Percentiles rank a stretch among this genome's conserved stretches.
Conservation (phyloP, 2,888 invertebrate genomes). For the Sminthurinus aureus region DNA sequence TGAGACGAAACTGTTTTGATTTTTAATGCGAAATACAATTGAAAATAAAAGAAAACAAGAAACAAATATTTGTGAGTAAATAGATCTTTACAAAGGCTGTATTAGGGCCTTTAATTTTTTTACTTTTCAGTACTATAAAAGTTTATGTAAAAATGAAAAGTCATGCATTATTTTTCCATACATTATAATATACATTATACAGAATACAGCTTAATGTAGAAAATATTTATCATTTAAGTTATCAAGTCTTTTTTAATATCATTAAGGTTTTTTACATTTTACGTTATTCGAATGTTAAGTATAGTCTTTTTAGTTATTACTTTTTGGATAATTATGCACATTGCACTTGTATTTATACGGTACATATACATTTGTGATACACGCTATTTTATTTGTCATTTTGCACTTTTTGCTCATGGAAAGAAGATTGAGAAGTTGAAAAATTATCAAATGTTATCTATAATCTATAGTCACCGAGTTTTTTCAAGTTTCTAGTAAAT, state of each 20-base stretch:
- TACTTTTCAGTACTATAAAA: too few relatives aligned
- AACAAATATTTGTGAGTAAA: too few relatives aligned
- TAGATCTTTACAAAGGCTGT: too few relatives aligned
- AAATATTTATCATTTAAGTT: background rate
- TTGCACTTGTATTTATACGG: too few relatives aligned
- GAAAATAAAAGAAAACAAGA: too few relatives aligned
- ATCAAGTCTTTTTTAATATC: background rate
- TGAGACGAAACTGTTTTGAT: too few relatives aligned
- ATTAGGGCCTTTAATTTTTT: too few relatives aligned
- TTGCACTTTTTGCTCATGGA: background rate
- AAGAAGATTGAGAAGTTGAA: background rate
- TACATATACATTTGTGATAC: too few relatives aligned
- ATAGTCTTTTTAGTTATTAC: background rate
- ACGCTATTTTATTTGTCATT: background rate
- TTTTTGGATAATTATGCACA: too few relatives aligned
- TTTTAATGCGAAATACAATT: too few relatives aligned
- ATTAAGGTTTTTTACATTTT: background rate
- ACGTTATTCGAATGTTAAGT: background rate
- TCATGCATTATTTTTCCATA: too few relatives aligned
- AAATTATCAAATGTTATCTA: background rate
- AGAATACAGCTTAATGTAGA: background rate
- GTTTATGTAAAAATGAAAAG: too few relatives aligned
- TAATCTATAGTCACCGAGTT: background rate
- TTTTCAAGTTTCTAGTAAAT: background rate
- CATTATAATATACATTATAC: background rate